phyloP scores from a whole-genome alignment of 2,888 invertebrate genomes.

The Macrophya annulata region DNA sequence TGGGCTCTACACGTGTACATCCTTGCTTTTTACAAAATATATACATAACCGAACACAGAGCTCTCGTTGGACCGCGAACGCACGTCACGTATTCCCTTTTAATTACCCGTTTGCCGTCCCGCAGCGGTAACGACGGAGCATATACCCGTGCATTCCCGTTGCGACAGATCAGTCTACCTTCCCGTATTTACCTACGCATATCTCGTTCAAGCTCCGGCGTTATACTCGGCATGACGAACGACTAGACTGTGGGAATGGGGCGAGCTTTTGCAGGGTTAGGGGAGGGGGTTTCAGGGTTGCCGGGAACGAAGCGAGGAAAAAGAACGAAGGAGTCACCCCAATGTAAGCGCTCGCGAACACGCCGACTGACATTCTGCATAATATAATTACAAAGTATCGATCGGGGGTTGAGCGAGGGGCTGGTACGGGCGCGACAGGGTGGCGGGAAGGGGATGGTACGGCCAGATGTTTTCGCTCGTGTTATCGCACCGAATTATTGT shows the following conservation, averaged over 20 bases:
- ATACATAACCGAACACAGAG: not conserved
- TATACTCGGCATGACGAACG: conserved; percentile 45
- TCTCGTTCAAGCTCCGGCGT: conserved; percentile 29
- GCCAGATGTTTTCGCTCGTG: conserved; percentile 65
- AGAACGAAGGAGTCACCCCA: conserved; percentile 55
- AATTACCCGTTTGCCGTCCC: conserved; percentile 43
- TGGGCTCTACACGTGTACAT: conserved; percentile 51
- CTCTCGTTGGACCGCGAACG: conserved; percentile 30
- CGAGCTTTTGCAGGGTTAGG: not conserved
- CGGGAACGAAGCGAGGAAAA: conserved; percentile 41
- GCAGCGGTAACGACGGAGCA: conserved; percentile 18
- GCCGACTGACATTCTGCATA: conserved; percentile 65
- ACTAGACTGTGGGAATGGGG: conserved; percentile 30
- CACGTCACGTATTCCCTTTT: conserved; percentile 49
- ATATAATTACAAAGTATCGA: conserved; percentile 72
- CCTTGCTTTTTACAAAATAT: not conserved
- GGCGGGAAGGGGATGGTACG: conserved; percentile 15
- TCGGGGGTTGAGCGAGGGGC: conserved; percentile 57
- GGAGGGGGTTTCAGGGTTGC: conserved; percentile 1
- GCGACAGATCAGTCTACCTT: conserved; percentile 11
- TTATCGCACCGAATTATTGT: conserved; percentile 59
- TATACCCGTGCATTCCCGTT: not conserved
- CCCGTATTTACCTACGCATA: conserved; percentile 48
- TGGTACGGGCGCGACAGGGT: conserved; percentile 29
- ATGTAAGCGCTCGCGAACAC: conserved; percentile 56